A percentile compares a stretch with the other conserved stretches of the same genome.
Evolutionary conservation across 2,113 vertebrate species (phyloP).

Genomic region (Protomyctophum bolini): DNA sequence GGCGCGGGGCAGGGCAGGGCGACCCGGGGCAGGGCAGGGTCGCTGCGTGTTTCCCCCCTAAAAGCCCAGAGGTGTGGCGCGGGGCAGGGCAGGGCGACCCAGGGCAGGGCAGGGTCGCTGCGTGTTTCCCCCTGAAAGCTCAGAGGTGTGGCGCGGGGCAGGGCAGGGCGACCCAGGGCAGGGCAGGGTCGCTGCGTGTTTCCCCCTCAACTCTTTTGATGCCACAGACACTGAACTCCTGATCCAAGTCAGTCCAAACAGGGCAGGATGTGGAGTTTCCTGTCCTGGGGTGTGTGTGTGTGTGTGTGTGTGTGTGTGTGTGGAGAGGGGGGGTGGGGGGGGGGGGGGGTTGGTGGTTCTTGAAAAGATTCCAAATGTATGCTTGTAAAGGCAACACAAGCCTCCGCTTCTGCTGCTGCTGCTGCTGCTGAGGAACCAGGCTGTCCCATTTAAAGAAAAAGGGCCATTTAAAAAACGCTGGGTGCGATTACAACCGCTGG

Average conservation of each 20-base stretch:
- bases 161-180: slow-evolving; percentile 36
- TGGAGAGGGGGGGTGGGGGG: neutral
- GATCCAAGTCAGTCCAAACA: slow-evolving; percentile 29
- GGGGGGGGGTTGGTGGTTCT: slow-evolving; percentile 3
- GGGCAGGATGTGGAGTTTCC: slow-evolving; percentile 68
- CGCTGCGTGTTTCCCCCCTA: slow-evolving; percentile 30
- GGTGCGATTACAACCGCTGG: slow-evolving; percentile 58
- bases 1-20: slow-evolving; percentile 38
- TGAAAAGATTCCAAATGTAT: slow-evolving; percentile 33
- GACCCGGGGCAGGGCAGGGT: slow-evolving; percentile 46
- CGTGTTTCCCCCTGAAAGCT: slow-evolving; percentile 40
- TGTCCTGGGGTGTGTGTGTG: slow-evolving; percentile 25
- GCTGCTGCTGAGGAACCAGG: slow-evolving; percentile 9
- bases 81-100: slow-evolving; percentile 42
- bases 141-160: slow-evolving; percentile 52
- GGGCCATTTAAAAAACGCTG: slow-evolving; percentile 51
- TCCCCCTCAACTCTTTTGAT: slow-evolving; percentile 47
- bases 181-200: slow-evolving; percentile 33
- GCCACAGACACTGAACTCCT: slow-evolving; percentile 37
- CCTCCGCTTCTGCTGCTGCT: neutral
- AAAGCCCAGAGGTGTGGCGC: slow-evolving; percentile 49
- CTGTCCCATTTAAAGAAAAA: slow-evolving; percentile 54
- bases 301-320: neutral
- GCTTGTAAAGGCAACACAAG: slow-evolving; percentile 47
- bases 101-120: slow-evolving; percentile 36